A percentile compares a stretch with the other conserved stretches of the same genome.
These are phyloP conservation scores for Eurystomus gularis DNA, from an alignment of 2,113 vertebrate genomes.

Conservation along the genomic window DNA sequence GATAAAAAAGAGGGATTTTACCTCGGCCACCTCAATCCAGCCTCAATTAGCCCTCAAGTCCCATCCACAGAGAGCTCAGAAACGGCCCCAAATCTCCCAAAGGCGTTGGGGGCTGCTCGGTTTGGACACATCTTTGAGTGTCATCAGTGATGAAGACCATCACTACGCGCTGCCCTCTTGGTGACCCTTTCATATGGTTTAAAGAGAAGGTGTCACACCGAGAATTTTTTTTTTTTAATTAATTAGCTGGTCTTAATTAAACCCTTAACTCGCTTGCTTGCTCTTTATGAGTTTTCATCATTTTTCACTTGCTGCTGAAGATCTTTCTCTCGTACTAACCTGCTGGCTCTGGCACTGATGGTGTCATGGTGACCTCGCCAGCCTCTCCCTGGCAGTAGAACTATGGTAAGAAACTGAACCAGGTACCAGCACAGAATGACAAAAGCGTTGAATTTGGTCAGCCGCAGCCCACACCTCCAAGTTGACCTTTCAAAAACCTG, in stretches of 20 bases:
- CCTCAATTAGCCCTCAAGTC: not conserved
- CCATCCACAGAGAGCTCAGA: not conserved
- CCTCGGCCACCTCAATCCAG: not conserved
- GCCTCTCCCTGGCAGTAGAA: not conserved
- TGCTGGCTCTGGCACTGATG: not conserved
- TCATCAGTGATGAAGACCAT: not conserved
- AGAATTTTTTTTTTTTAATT: not conserved
- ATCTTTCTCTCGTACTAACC: not conserved
- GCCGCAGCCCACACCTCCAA: not conserved
- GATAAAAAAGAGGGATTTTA: not conserved
- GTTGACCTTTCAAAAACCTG: not conserved
- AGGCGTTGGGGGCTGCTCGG: not conserved
- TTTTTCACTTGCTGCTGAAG: slow-evolving; percentile 2
- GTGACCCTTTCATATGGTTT: not conserved
- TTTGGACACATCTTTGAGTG: not conserved
- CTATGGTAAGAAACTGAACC: not conserved
- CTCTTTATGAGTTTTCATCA: not conserved
- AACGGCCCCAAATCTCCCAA: not conserved
- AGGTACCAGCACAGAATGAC: not conserved
- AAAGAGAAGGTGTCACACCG: not conserved
- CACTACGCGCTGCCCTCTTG: not conserved
- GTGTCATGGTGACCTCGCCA: not conserved
- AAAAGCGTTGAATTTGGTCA: not conserved
- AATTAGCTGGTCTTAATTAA: not conserved
- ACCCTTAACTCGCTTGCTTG: not conserved